These are phyloP conservation scores for Eupeodes luniger DNA, from an alignment of 2,888 invertebrate species.

Conservation along the genomic window DNA sequence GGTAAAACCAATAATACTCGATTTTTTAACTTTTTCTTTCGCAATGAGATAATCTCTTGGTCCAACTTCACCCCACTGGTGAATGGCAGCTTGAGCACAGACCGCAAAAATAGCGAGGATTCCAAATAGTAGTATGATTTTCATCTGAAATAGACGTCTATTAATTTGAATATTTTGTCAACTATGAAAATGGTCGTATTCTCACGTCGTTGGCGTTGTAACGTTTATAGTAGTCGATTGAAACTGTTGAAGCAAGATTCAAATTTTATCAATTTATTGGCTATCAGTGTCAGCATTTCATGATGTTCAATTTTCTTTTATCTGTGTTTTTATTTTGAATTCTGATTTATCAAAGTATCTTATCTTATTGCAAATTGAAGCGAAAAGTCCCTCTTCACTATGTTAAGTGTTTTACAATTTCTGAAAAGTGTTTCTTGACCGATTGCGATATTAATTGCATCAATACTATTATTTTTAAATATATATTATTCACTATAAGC, in stretches of 20 bases:
- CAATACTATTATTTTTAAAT: background rate
- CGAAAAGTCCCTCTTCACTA: background rate
- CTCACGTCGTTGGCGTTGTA: background rate
- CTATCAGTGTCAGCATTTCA: background rate
- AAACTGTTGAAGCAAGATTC: background rate
- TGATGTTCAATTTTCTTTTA: background rate
- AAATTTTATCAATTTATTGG: background rate
- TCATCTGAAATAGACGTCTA: constrained; percentile 17
- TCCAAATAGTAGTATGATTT: background rate
- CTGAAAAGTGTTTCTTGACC: background rate
- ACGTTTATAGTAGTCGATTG: background rate
- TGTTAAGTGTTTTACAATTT: background rate
- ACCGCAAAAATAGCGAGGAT: constrained; percentile 44
- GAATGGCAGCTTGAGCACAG: constrained; percentile 76
- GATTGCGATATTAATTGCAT: background rate
- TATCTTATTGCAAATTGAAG: background rate
- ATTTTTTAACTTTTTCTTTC: constrained; percentile 78
- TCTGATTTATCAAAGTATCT: background rate
- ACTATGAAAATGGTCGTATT: no score
- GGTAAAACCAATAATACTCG: constrained; percentile 78
- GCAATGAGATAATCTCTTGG: constrained; percentile 78
- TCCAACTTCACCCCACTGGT: constrained; percentile 79
- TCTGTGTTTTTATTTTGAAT: background rate
- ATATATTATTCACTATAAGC: background rate
- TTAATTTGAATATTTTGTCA: no score